Evolutionary conservation across 2,797 vertebrate species (phyloP).

Genomic region (Sebastes paucispinis): DNA sequence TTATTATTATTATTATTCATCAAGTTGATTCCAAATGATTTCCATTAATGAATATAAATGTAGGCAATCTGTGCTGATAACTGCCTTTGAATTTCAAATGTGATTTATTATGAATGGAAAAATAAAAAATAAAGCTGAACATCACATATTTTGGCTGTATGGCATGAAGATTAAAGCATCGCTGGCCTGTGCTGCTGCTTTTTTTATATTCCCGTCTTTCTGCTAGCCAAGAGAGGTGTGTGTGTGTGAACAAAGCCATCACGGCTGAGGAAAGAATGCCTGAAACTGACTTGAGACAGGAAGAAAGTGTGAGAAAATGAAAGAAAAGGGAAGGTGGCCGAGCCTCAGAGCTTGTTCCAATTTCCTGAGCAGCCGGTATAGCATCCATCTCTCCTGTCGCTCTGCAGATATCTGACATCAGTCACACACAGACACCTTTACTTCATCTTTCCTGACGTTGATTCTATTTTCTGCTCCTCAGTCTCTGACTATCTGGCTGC

Average conservation of each 20-base stretch:
- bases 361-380: constrained; percentile 25
- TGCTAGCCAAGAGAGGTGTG: background rate
- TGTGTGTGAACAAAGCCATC: background rate
- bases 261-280: background rate
- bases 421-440: background rate
- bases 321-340: background rate
- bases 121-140: background rate
- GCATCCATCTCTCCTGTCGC: background rate
- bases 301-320: background rate
- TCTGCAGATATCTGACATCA: constrained; percentile 8
- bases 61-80: background rate
- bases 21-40: background rate
- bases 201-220: background rate
- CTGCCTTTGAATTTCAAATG: background rate
- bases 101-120: background rate
- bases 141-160: background rate
- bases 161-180: background rate
- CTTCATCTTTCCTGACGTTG: background rate
- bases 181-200: background rate
- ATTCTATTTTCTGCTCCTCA: constrained; percentile 8
- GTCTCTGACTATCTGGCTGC: background rate
- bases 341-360: constrained; percentile 27
- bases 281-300: background rate
- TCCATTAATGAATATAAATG: background rate
- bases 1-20: background rate